Percentiles rank a stretch among this genome's conserved stretches.
Evolutionary conservation across 2,888 invertebrate genomes (phyloP).

Genomic region (Oligia fasciuncula): DNA sequence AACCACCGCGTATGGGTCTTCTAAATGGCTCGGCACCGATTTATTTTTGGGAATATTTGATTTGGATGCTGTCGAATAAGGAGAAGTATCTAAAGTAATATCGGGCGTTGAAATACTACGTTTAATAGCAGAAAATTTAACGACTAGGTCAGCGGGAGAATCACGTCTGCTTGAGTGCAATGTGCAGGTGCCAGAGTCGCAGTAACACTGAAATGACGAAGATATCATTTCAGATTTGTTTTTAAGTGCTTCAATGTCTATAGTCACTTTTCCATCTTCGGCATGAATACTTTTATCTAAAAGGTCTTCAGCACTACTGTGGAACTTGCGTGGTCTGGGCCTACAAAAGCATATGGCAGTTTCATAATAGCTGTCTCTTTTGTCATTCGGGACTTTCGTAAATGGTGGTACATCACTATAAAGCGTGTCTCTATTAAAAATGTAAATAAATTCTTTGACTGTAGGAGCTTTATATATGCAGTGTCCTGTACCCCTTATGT

Average conservation of each 20-base stretch:
- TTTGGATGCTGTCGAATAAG: constrained; percentile 78
- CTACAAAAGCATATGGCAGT: constrained; percentile 88
- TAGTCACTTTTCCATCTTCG: constrained; percentile 77
- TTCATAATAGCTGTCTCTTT: constrained; percentile 84
- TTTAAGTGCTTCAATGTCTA: constrained; percentile 78
- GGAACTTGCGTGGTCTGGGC: constrained; percentile 82
- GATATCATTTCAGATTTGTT: constrained; percentile 76
- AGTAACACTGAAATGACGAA: constrained; percentile 86
- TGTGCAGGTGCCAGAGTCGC: constrained; percentile 81
- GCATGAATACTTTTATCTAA: constrained; percentile 74
- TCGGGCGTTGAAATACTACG: constrained; percentile 87
- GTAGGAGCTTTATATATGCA: constrained; percentile 86
- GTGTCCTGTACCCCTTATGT: constrained; percentile 87
- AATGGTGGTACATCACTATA: constrained; percentile 80
- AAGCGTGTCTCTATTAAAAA: constrained; percentile 86
- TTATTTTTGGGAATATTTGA: constrained; percentile 78
- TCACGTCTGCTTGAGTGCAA: constrained; percentile 81
- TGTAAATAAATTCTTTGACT: constrained; percentile 84
- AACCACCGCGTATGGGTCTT: constrained; percentile 83
- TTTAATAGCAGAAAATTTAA: constrained; percentile 86
- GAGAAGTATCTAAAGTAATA: constrained; percentile 80
- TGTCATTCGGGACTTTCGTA: constrained; percentile 77
- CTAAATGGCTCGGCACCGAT: constrained; percentile 82
- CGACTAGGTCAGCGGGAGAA: constrained; percentile 76
- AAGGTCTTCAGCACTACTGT: constrained; percentile 86